Percentiles rank a stretch among this genome's conserved stretches.
Evolutionary conservation across 2,113 vertebrate genomes (phyloP).

Genomic region (Myrmecophaga tridactyla): DNA sequence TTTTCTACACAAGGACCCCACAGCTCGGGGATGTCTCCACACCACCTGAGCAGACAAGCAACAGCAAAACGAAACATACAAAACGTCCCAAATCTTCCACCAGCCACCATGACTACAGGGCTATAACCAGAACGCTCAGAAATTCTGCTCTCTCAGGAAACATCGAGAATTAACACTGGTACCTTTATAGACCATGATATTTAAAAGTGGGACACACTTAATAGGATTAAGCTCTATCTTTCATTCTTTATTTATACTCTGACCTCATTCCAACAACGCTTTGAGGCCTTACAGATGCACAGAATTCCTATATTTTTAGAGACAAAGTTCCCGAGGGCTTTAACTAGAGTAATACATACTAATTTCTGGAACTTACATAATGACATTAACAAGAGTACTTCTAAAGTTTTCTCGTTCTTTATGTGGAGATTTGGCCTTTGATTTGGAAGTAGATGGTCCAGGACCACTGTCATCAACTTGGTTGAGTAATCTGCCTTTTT

Average conservation of each 20-base stretch:
- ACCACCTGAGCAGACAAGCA: background rate
- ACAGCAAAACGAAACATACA: no score
- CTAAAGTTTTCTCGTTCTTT: conserved; percentile 82
- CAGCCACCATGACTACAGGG: background rate
- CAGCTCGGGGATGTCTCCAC: background rate
- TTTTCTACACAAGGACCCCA: background rate
- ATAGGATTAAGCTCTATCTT: background rate
- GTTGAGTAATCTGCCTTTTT: conserved; percentile 58
- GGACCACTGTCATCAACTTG: conserved; percentile 23
- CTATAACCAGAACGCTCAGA: background rate
- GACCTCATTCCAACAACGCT: background rate
- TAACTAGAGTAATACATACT: background rate
- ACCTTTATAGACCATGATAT: background rate
- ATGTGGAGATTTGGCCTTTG: conserved; percentile 60
- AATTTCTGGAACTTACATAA: conserved; percentile 77
- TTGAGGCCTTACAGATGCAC: background rate
- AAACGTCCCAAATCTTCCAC: background rate
- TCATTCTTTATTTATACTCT: background rate
- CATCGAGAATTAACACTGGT: background rate
- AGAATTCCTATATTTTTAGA: background rate
- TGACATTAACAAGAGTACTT: conserved; percentile 84
- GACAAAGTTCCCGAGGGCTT: background rate
- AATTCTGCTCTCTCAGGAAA: background rate
- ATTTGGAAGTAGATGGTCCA: conserved; percentile 70
- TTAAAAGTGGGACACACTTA: background rate